These are phyloP conservation scores for Poeciliopsis occidentalis DNA, from an alignment of 2,113 vertebrate species.

Conservation along the genomic window DNA sequence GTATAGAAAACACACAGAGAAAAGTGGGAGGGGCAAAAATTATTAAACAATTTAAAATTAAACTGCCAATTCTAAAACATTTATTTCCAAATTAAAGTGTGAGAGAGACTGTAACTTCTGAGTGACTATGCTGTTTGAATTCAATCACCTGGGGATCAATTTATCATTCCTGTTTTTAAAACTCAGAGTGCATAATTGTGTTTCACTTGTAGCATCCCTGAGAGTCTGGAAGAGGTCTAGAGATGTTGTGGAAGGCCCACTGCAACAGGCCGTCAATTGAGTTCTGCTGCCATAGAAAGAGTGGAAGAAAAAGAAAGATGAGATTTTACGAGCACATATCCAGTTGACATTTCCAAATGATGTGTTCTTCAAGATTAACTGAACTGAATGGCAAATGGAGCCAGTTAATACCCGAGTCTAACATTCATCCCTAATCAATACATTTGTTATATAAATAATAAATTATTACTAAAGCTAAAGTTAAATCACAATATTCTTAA, in stretches of 20 bases:
- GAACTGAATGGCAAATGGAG: not conserved
- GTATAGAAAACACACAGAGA: not conserved
- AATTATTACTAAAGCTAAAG: not conserved
- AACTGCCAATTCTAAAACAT: not conserved
- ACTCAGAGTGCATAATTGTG: not conserved
- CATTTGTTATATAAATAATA: not conserved
- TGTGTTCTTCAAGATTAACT: not conserved
- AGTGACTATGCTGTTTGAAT: not conserved
- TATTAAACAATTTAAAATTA: not conserved
- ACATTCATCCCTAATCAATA: not conserved
- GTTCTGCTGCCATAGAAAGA: slow-evolving; percentile 67
- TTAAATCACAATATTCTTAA: not conserved
- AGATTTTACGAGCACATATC: not conserved
- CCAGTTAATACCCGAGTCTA: not conserved
- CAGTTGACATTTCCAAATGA: not conserved
- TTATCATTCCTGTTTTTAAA: not conserved
- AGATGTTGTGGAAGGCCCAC: slow-evolving; percentile 91
- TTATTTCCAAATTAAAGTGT: not conserved
- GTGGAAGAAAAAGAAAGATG: not conserved
- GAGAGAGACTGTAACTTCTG: not conserved
- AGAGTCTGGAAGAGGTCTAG: slow-evolving; percentile 80
- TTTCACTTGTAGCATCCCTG: slow-evolving; percentile 77
- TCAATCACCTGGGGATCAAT: not conserved
- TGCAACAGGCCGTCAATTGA: slow-evolving; percentile 90
- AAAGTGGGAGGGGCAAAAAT: not conserved